Conservation (phyloP, 2,113 vertebrate genomes). For the Polypterus senegalus region DNA sequence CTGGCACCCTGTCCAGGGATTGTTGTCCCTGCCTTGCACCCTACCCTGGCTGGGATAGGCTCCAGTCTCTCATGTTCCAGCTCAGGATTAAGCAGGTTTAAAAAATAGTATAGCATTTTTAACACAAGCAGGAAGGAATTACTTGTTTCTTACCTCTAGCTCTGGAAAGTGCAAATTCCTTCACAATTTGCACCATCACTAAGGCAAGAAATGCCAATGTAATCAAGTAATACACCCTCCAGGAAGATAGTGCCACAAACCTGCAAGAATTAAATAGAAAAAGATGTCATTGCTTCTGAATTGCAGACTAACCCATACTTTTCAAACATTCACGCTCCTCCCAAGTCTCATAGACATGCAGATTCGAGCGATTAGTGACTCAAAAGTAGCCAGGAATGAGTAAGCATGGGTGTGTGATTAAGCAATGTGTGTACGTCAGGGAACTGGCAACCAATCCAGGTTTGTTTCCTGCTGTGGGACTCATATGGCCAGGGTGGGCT, state of each 20-base stretch:
- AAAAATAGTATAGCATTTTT: neutral
- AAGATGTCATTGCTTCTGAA: conserved; percentile 12
- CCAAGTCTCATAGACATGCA: neutral
- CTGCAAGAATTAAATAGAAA: conserved; percentile 32
- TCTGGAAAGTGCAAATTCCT: conserved; percentile 53
- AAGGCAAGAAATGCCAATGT: conserved; percentile 52
- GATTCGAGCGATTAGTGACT: neutral
- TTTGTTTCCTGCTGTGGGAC: no score
- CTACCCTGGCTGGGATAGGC: neutral
- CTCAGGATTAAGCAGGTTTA: no score
- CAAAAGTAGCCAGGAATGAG: no score
- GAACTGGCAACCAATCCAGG: conserved; percentile 3
- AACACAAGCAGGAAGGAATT: neutral
- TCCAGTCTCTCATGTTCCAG: neutral
- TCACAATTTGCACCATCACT: conserved; percentile 56
- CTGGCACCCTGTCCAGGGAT: neutral
- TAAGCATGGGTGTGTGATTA: neutral
- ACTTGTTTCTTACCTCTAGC: conserved; percentile 52
- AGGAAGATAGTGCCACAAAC: conserved; percentile 65
- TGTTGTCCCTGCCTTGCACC: neutral
- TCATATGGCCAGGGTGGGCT: no score
- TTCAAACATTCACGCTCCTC: neutral
- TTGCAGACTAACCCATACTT: neutral
- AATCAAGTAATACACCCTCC: conserved; percentile 64
- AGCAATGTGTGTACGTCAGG: neutral